phyloP scores from a whole-genome alignment of 37 sponge, comb jelly and placozoan species.

The Mnemiopsis leidyi region DNA sequence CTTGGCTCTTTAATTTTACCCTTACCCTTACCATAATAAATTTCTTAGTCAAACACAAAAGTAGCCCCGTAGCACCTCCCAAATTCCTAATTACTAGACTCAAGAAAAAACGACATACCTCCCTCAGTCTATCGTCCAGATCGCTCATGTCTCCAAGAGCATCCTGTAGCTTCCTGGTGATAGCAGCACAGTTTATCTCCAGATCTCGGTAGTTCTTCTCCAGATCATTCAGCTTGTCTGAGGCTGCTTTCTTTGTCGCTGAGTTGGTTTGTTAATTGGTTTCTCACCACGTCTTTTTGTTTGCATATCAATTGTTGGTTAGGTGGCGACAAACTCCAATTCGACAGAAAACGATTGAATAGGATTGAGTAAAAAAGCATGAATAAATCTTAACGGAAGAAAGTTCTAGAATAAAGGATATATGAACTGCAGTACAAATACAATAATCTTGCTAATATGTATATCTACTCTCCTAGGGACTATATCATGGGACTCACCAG shows the following conservation, averaged over 20 bases:
- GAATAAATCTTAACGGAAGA: no score
- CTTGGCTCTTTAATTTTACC: background rate
- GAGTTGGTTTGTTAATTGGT: background rate
- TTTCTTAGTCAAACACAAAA: no score
- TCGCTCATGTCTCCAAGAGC: constrained; percentile 42
- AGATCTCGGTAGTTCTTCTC: constrained; percentile 23
- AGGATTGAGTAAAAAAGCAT: no score
- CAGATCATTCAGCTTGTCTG: constrained; percentile 14
- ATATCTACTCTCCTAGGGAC: no score
- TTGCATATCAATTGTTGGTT: no score
- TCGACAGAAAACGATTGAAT: no score
- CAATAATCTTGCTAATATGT: no score
- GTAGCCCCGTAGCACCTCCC: no score
- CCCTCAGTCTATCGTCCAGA: constrained; percentile 7
- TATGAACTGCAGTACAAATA: no score
- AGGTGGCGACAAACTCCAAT: no score
- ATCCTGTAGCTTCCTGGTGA: constrained; percentile 30
- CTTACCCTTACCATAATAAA: background rate
- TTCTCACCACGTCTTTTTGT: background rate
- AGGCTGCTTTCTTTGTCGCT: constrained; percentile 29
- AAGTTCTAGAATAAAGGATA: no score
- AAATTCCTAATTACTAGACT: no score
- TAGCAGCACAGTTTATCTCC: constrained; percentile 14
- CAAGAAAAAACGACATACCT: constrained; percentile 1
- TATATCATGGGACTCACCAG: constrained; percentile 33